phyloP scores from a whole-genome alignment of 2,888 invertebrate species.

The Polietes domitor region DNA sequence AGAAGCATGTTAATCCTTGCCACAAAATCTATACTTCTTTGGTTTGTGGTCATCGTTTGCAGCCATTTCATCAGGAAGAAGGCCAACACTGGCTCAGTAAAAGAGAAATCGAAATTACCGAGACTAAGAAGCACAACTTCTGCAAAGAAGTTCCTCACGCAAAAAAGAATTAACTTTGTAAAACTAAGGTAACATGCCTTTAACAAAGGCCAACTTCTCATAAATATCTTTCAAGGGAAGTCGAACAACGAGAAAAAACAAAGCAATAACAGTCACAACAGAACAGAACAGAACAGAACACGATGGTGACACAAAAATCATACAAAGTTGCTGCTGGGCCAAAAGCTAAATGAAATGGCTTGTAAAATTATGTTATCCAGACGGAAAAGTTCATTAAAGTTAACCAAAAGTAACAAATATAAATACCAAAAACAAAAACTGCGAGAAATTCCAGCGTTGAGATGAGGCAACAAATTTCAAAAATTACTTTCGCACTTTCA shows the following conservation, averaged over 20 bases:
- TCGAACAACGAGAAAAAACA: neutral
- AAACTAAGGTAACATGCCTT: too few species aligned
- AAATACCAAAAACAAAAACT: neutral
- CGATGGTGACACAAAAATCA: neutral
- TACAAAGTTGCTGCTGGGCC: neutral
- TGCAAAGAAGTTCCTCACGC: too few species aligned
- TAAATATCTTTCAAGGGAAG: too few species aligned
- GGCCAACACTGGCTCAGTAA: too few species aligned
- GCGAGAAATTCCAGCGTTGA: neutral
- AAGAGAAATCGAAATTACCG: too few species aligned
- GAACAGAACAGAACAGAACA: neutral
- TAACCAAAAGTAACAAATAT: neutral
- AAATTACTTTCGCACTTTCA: neutral
- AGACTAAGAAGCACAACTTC: too few species aligned
- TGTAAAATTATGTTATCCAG: constrained; percentile 50
- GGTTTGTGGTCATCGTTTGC: too few species aligned
- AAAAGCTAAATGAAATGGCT: constrained; percentile 54
- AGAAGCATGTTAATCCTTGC: too few species aligned
- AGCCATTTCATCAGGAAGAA: too few species aligned
- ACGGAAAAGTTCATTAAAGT: constrained; percentile 54
- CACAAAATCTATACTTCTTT: too few species aligned
- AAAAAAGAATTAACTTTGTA: too few species aligned
- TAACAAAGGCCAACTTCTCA: too few species aligned
- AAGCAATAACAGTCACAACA: neutral
- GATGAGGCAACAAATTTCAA: neutral